phyloP scores from a whole-genome alignment of 2,797 vertebrate species.

The Prionace glauca region DNA sequence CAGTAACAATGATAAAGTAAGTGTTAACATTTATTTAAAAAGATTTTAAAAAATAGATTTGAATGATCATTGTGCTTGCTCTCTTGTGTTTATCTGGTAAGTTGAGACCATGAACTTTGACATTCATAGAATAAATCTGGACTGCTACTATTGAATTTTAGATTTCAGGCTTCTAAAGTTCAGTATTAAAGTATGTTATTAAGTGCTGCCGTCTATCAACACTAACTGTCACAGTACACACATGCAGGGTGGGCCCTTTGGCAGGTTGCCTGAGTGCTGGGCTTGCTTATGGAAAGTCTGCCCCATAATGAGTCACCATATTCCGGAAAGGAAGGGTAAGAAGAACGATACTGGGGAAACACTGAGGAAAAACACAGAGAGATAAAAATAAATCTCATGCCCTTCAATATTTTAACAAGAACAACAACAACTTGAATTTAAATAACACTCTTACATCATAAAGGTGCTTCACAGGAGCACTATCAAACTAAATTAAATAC shows the following conservation, averaged over 20 bases:
- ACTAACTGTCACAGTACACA: neutral
- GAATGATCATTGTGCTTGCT: neutral
- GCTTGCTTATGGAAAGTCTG: constrained; percentile 1
- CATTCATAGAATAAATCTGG: neutral
- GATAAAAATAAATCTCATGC: neutral
- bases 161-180: neutral
- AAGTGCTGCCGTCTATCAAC: neutral
- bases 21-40: neutral
- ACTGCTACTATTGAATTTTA: neutral
- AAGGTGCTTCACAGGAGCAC: neutral
- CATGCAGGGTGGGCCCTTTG: neutral
- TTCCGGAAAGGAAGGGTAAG: constrained; percentile 14
- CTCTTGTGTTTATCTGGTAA: neutral
- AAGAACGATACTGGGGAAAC: neutral
- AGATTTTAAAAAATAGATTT: neutral
- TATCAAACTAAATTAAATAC: neutral
- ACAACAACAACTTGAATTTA: neutral
- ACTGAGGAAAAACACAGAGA: neutral
- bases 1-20: neutral
- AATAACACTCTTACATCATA: neutral
- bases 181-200: constrained; percentile 2
- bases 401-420: neutral
- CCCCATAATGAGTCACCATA: neutral
- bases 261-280: neutral
- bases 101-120: neutral